phyloP scores from a whole-genome alignment of 2,113 vertebrate species.

The Heterocephalus glaber region DNA sequence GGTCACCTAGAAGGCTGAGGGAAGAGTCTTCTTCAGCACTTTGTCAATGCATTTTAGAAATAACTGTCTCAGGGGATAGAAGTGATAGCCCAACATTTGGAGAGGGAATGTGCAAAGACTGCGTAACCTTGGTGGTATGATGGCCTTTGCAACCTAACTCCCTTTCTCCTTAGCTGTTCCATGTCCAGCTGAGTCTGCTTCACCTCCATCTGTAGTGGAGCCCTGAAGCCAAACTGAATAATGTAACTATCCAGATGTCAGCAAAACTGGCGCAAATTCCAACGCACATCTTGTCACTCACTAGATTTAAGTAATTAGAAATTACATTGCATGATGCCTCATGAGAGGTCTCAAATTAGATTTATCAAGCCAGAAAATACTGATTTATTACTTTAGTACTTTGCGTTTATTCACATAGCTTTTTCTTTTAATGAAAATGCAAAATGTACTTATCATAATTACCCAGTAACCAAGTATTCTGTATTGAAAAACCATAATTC shows the following conservation, averaged over 20 bases:
- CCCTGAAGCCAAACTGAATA: neutral
- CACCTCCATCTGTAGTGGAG: neutral
- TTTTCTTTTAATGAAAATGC: neutral
- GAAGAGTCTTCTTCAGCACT: conserved; percentile 29
- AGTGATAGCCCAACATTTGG: neutral
- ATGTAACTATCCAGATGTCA: neutral
- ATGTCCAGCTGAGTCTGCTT: neutral
- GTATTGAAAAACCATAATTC: neutral
- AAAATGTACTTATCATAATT: neutral
- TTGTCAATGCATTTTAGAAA: conserved; percentile 38
- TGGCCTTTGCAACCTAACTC: neutral
- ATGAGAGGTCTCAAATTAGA: neutral
- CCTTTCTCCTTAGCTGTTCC: neutral
- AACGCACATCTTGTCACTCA: neutral
- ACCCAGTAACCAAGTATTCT: neutral
- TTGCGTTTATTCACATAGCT: neutral
- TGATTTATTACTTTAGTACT: neutral
- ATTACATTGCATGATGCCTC: neutral
- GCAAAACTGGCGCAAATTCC: neutral
- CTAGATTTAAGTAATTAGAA: neutral
- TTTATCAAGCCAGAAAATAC: neutral
- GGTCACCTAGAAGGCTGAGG: neutral
- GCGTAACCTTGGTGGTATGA: neutral
- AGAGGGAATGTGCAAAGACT: neutral
- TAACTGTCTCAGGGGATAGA: neutral